Conservation (phyloP, 2,888 invertebrate species). For the Apodemia mormo region DNA sequence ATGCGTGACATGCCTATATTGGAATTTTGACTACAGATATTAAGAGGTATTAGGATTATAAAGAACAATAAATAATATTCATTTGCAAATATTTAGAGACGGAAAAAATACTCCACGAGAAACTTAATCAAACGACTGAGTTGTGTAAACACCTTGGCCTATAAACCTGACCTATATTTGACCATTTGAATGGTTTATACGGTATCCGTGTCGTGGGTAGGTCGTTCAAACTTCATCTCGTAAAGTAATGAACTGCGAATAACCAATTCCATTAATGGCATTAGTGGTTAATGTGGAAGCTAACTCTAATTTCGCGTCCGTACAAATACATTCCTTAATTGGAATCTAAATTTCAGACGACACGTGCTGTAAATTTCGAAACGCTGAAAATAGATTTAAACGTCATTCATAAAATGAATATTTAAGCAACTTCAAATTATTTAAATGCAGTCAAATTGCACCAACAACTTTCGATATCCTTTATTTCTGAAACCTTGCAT, state of each 20-base stretch:
- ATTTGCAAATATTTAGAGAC: background rate
- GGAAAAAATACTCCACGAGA: background rate
- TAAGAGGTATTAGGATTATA: background rate
- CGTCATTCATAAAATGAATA: too few relatives aligned
- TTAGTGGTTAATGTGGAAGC: constrained; percentile 28
- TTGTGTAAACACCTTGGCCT: constrained; percentile 11
- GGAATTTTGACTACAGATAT: background rate
- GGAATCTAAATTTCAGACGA: constrained; percentile 32
- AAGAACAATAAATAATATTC: background rate
- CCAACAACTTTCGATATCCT: too few relatives aligned
- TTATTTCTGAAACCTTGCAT: too few relatives aligned
- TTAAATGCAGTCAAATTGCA: too few relatives aligned
- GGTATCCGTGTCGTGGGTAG: background rate
- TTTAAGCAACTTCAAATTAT: too few relatives aligned
- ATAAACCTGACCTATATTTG: constrained; percentile 15
- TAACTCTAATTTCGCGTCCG: constrained; percentile 35
- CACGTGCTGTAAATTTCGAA: background rate
- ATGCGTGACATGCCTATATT: background rate
- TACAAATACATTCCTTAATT: constrained; percentile 39
- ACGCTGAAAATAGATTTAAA: too few relatives aligned
- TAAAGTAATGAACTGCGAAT: constrained; percentile 39
- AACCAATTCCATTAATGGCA: constrained; percentile 42
- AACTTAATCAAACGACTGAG: background rate
- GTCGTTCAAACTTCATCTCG: constrained; percentile 13
- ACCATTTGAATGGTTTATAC: constrained; percentile 8